A percentile compares a stretch with the other conserved stretches of the same genome.
phyloP scores from a whole-genome alignment of 2,888 invertebrate genomes.

The Eumacrocentrus americanus region DNA sequence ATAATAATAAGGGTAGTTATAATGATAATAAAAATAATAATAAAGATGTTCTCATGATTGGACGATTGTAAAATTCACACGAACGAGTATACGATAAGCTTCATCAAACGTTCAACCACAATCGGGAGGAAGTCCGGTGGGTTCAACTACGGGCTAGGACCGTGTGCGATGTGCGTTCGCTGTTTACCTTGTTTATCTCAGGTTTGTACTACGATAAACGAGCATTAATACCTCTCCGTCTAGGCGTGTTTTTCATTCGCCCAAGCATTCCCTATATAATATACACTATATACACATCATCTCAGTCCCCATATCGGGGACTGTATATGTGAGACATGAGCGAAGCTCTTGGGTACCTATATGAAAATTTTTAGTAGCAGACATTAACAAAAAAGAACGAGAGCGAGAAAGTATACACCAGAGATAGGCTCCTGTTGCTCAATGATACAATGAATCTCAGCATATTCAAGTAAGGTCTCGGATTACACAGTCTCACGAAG shows the following conservation, averaged over 20 bases:
- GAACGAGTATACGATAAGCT: not conserved
- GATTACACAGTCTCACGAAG: not conserved
- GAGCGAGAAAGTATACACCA: not conserved
- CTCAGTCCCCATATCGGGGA: not conserved
- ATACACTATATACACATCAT: too few species aligned
- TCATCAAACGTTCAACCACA: conserved; percentile 44
- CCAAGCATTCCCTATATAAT: not conserved
- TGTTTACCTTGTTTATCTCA: conserved; percentile 59
- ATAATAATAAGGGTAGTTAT: not conserved
- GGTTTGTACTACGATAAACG: conserved; percentile 58
- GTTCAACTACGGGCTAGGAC: conserved; percentile 42
- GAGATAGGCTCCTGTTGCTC: not conserved
- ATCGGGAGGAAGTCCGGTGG: conserved; percentile 59
- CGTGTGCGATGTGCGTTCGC: conserved; percentile 46
- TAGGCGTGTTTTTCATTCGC: conserved; percentile 11
- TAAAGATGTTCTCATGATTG: not conserved
- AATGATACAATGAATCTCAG: not conserved
- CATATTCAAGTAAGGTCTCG: not conserved
- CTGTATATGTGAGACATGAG: not conserved
- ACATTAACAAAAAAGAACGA: not conserved
- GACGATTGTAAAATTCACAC: not conserved
- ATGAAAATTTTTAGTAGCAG: not conserved
- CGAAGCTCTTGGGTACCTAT: not conserved
- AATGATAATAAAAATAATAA: not conserved
- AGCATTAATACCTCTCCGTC: conserved; percentile 23